Conservation (phyloP, 2,888 invertebrate species). For the Ophonus ardosiacus region DNA sequence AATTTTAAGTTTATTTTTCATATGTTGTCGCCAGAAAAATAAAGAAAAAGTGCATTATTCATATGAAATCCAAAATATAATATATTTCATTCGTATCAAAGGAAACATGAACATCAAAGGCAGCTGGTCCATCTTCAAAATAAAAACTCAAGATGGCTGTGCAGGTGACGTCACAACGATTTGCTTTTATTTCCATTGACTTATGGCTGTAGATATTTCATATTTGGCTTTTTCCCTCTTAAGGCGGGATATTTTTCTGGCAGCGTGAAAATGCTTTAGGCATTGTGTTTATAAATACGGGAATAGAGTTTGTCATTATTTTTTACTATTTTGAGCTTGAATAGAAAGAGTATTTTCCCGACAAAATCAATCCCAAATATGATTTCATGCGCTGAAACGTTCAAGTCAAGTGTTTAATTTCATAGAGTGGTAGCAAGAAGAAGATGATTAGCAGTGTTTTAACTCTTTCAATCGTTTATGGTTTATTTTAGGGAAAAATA, state of each 20-base stretch:
- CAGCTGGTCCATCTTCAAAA: background rate
- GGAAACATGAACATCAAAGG: background rate
- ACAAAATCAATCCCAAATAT: background rate
- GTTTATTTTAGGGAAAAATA: too few species aligned
- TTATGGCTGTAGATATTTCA: background rate
- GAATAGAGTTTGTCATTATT: background rate
- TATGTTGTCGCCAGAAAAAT: background rate
- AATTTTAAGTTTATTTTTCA: background rate
- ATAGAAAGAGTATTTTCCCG: background rate
- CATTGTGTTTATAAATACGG: conserved; percentile 7
- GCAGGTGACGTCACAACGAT: background rate
- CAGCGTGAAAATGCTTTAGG: background rate
- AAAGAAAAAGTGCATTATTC: background rate
- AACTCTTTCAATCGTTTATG: too few species aligned
- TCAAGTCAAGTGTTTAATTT: too few species aligned
- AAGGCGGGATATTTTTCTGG: background rate
- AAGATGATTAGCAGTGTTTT: too few species aligned
- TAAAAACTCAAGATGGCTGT: background rate
- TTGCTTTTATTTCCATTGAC: background rate
- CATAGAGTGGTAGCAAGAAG: too few species aligned
- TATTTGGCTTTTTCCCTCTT: background rate
- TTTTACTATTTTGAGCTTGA: conserved; percentile 8
- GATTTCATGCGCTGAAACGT: background rate
- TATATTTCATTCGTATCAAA: background rate
- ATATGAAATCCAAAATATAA: background rate